A percentile compares a stretch with the other conserved stretches of the same genome.
These are phyloP conservation scores for Dasysyrphus tricinctus DNA, from an alignment of 2,888 invertebrate genomes.

Conservation along the genomic window DNA sequence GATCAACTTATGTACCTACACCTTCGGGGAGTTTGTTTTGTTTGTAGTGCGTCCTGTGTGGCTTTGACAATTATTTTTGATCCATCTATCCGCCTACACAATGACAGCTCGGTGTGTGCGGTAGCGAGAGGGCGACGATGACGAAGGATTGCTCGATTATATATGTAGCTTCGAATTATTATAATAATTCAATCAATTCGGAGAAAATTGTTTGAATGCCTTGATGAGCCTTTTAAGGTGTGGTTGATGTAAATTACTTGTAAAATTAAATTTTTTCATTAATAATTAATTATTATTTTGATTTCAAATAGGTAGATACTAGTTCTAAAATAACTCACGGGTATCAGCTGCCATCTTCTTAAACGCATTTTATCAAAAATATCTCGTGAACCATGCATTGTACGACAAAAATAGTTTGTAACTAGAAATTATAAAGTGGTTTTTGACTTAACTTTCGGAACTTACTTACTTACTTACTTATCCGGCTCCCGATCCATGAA, in stretches of 20 bases:
- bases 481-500: no score
- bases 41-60: constrained; percentile 66
- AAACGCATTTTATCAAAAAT: no score
- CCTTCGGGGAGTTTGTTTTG: constrained; percentile 62
- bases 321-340: no score
- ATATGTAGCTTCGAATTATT: not conserved
- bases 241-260: constrained; percentile 55
- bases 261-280: not conserved
- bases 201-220: constrained; percentile 49
- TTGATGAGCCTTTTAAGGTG: constrained; percentile 43
- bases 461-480: no score
- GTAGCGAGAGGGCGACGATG: not conserved
- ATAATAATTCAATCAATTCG: constrained; percentile 52
- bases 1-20: constrained; percentile 62
- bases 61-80: constrained; percentile 70
- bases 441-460: no score
- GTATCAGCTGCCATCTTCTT: no score
- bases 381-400: no score
- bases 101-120: constrained; percentile 9
- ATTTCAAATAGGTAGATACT: no score
- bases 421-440: no score
- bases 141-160: not conserved
- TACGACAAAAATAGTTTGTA: no score
- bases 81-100: constrained; percentile 72
- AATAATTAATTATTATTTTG: no score